Evolutionary conservation across 1,140 invertebrate species (phyloP).

Genomic region (Antheraea mylitta): DNA sequence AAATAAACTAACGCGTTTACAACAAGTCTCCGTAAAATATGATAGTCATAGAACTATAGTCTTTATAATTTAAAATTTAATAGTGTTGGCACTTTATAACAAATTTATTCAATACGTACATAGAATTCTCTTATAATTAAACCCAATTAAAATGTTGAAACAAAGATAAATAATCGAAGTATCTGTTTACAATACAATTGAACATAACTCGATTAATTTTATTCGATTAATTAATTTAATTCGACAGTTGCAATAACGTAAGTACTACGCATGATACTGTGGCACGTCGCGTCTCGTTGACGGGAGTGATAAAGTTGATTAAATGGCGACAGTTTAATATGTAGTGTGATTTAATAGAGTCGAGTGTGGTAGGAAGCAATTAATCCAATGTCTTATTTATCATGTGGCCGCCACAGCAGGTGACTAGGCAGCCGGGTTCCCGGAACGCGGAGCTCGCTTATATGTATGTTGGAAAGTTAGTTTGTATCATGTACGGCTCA

Average conservation of each 20-base stretch:
- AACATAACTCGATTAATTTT: background rate
- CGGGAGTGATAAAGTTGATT: conserved; percentile 43
- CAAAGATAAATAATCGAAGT: too few species aligned
- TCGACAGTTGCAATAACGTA: conserved; percentile 18
- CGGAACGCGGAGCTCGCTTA: conserved; percentile 37
- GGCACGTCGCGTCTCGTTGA: conserved; percentile 32
- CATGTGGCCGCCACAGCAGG: conserved; percentile 62
- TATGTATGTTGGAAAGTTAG: background rate
- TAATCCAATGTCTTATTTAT: conserved; percentile 69
- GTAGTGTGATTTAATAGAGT: conserved; percentile 53
- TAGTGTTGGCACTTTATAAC: too few species aligned
- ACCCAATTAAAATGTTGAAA: too few species aligned
- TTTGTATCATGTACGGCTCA: background rate
- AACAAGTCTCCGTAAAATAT: too few species aligned
- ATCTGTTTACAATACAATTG: background rate
- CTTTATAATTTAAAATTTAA: too few species aligned
- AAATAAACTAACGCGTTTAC: too few species aligned
- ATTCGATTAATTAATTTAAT: background rate
- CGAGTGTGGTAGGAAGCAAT: conserved; percentile 63
- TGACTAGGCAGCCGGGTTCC: conserved; percentile 57
- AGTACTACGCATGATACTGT: conserved; percentile 12
- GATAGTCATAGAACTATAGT: too few species aligned
- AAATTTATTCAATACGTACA: too few species aligned
- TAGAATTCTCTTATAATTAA: too few species aligned
- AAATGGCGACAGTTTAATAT: conserved; percentile 54